These are phyloP conservation scores for Parasteatoda tepidariorum DNA, from an alignment of 1,140 invertebrate species.

Conservation along the genomic window DNA sequence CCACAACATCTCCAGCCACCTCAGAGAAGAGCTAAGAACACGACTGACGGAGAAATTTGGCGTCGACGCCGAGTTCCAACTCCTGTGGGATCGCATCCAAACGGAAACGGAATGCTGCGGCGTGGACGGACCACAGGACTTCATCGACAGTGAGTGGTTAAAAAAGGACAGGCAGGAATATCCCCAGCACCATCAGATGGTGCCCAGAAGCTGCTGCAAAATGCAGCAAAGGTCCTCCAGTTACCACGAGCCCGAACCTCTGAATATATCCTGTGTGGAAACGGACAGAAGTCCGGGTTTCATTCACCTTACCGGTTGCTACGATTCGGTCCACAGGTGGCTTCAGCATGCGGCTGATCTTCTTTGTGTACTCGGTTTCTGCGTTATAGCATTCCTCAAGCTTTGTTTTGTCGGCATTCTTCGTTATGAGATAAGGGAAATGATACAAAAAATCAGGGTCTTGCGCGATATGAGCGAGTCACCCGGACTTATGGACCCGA, in stretches of 20 bases:
- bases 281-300: slow-evolving; percentile 19
- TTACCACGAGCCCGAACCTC: slow-evolving; percentile 20
- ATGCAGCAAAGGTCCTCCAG: not conserved
- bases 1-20: slow-evolving; percentile 78
- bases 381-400: slow-evolving; percentile 90
- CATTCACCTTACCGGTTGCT: slow-evolving; percentile 73
- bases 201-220: slow-evolving; percentile 63
- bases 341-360: slow-evolving; percentile 81
- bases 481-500: slow-evolving; percentile 44
- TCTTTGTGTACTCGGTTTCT: slow-evolving; percentile 86
- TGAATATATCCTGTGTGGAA: slow-evolving; percentile 36
- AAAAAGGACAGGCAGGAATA: slow-evolving; percentile 1
- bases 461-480: slow-evolving; percentile 70
- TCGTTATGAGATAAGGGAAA: slow-evolving; percentile 84
- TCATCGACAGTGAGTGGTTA: slow-evolving; percentile 66
- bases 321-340: slow-evolving; percentile 78
- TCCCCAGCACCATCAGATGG: slow-evolving; percentile 37
- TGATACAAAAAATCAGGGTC: slow-evolving; percentile 87
- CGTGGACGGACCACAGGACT: slow-evolving; percentile 78
- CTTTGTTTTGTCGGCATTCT: slow-evolving; percentile 89
- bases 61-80: slow-evolving; percentile 77
- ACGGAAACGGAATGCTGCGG: slow-evolving; percentile 83
- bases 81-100: slow-evolving; percentile 84
- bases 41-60: slow-evolving; percentile 77
- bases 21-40: slow-evolving; percentile 76